Evolutionary conservation across 2,113 vertebrate species (phyloP).

Genomic region (Pterocles orientalis): DNA sequence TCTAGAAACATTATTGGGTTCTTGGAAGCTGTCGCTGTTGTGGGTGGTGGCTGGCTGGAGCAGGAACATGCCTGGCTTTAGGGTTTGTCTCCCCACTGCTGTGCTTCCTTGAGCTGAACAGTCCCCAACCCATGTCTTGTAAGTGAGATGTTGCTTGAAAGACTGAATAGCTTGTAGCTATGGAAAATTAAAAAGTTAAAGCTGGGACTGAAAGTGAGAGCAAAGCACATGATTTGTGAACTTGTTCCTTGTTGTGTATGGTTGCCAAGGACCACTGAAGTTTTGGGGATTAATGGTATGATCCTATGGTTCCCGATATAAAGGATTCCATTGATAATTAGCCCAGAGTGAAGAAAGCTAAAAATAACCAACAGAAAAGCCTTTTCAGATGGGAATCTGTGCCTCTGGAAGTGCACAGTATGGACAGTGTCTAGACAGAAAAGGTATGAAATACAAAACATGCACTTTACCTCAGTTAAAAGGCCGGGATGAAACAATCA

Average conservation of each 20-base stretch:
- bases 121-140: background rate
- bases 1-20: background rate
- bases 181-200: background rate
- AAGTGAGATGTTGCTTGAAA: background rate
- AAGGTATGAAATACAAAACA: constrained; percentile 23
- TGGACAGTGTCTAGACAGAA: background rate
- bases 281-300: background rate
- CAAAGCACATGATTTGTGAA: background rate
- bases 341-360: background rate
- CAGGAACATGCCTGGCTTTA: background rate
- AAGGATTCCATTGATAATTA: constrained; percentile 2
- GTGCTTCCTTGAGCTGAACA: background rate
- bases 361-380: background rate
- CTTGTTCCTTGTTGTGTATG: background rate
- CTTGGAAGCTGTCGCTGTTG: background rate
- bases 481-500: constrained; percentile 15
- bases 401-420: background rate
- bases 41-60: background rate
- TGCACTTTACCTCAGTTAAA: constrained; percentile 37
- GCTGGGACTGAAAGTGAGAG: background rate
- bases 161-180: background rate
- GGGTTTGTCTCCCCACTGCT: background rate
- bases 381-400: background rate
- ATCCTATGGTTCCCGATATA: background rate
- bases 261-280: background rate